Percentiles rank a stretch among this genome's conserved stretches.
Conservation (phyloP, 2,797 vertebrate species). For the Crocodylus rhombifer region DNA sequence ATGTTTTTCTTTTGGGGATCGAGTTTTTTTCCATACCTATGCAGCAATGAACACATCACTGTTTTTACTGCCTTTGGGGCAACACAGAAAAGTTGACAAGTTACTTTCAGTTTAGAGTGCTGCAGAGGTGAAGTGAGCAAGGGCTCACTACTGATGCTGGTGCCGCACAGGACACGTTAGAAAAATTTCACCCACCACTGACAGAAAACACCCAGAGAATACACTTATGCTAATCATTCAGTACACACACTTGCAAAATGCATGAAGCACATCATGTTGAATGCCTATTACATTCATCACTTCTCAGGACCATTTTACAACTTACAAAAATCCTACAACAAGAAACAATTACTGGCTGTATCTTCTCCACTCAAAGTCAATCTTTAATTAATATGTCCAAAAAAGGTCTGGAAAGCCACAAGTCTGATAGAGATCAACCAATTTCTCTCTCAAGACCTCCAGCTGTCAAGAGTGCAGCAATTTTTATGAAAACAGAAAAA, state of each 20-base stretch:
- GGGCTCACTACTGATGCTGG: no score
- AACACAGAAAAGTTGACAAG: neutral
- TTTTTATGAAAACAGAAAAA: neutral
- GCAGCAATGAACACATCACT: neutral
- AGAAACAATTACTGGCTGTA: neutral
- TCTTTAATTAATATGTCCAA: neutral
- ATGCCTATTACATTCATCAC: rapidly evolving
- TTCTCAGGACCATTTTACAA: neutral
- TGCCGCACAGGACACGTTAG: no score
- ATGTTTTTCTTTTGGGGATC: no score
- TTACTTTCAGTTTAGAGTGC: neutral
- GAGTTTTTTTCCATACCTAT: neutral
- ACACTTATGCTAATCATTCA: neutral
- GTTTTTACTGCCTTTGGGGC: neutral
- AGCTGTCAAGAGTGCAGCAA: rapidly evolving
- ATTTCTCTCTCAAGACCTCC: neutral
- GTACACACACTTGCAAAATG: neutral
- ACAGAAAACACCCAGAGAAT: no score
- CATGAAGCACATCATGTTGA: neutral
- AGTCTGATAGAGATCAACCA: neutral
- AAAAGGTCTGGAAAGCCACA: neutral
- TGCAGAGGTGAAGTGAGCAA: neutral
- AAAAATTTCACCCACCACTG: no score
- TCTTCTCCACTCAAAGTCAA: neutral
- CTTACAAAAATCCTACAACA: neutral